phyloP scores from a whole-genome alignment of 35 echinoderm and acorn worm genomes.

The Nesometra sesokonis region DNA sequence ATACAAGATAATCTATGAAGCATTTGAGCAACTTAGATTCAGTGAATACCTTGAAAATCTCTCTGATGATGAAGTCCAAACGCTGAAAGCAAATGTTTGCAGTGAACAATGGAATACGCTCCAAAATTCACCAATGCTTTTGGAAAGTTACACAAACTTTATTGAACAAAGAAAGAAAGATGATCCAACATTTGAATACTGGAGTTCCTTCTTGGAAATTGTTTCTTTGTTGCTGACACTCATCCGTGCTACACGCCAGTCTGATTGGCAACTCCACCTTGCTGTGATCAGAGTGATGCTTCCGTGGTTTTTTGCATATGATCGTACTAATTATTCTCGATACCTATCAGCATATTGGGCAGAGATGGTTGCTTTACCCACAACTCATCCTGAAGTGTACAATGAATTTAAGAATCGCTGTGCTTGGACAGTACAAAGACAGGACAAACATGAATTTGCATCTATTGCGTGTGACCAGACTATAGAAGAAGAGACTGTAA shows the following conservation, averaged over 20 bases:
- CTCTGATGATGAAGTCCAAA: constrained; percentile 15
- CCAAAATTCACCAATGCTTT: not conserved
- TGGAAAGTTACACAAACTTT: not conserved
- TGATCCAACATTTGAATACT: constrained; percentile 7
- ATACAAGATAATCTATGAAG: constrained; percentile 59
- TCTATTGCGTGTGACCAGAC: not conserved
- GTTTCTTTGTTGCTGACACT: constrained; percentile 4
- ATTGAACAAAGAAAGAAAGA: not conserved
- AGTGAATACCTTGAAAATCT: constrained; percentile 29
- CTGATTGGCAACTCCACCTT: constrained; percentile 33
- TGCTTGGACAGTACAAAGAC: not conserved
- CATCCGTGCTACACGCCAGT: not conserved
- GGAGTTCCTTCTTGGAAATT: constrained; percentile 25
- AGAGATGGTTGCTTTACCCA: constrained; percentile 2
- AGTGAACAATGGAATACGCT: not conserved
- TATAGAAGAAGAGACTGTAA: not conserved
- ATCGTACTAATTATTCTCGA: constrained; percentile 4
- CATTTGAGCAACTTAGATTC: constrained; percentile 63
- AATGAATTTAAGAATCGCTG: not conserved
- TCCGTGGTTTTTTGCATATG: constrained; percentile 48
- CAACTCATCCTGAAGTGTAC: not conserved
- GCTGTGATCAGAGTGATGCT: not conserved
- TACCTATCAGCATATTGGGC: not conserved
- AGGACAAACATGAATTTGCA: not conserved
- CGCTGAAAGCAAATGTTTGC: constrained; percentile 3